Evolutionary conservation across 2,888 invertebrate genomes (phyloP).

Genomic region (Arrhopalites spinosus): DNA sequence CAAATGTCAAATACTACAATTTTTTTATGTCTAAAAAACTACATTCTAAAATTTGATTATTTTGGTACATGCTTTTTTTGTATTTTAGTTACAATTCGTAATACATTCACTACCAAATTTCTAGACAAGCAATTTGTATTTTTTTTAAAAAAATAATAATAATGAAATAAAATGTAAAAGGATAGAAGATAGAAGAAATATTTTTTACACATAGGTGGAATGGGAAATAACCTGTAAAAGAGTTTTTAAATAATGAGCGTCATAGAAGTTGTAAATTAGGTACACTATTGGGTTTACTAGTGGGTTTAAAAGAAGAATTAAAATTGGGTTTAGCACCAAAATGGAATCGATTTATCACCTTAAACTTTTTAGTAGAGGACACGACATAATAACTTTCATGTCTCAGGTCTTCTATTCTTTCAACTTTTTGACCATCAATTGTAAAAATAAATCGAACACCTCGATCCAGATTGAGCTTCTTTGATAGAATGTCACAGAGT

Average conservation of each 20-base stretch:
- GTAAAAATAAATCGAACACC: conserved; percentile 91
- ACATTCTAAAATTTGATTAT: background rate
- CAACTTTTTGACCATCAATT: conserved; percentile 86
- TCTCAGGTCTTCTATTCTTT: conserved; percentile 81
- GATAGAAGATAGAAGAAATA: background rate
- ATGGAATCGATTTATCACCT: conserved; percentile 66
- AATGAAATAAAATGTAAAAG: background rate
- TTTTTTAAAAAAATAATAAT: too few species aligned
- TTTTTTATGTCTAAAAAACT: background rate
- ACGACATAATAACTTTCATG: conserved; percentile 93
- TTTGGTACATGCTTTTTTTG: too few species aligned
- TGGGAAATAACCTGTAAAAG: background rate
- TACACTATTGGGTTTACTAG: background rate
- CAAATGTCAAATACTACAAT: background rate
- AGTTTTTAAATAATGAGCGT: background rate
- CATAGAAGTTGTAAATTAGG: background rate
- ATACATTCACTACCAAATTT: too few species aligned
- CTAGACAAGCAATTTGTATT: too few species aligned
- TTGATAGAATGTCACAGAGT: conserved; percentile 82
- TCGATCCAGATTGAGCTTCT: conserved; percentile 82
- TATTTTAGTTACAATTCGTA: too few species aligned
- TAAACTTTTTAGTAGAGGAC: conserved; percentile 87
- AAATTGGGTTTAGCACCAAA: conserved; percentile 18
- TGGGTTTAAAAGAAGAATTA: conserved; percentile 18
- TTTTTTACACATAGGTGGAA: background rate